Evolutionary conservation across 2,888 invertebrate species (phyloP).

Genomic region (Sipha maydis): DNA sequence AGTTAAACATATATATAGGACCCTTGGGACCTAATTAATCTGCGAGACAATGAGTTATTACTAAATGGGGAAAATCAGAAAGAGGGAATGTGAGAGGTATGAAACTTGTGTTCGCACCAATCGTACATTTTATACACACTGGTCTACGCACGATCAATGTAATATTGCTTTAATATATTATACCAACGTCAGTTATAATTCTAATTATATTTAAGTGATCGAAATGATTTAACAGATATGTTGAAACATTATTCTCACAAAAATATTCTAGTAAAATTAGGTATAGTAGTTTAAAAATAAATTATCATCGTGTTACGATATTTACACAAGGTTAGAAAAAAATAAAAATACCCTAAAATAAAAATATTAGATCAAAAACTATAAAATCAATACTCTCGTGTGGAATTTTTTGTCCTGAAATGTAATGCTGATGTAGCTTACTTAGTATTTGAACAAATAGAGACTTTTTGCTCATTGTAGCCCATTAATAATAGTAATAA

Average conservation of each 20-base stretch:
- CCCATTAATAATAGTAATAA: not conserved
- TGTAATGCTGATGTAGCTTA: too few relatives aligned
- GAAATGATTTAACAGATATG: not conserved
- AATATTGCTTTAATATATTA: not conserved
- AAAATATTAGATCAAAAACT: not conserved
- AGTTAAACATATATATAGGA: slow-evolving; percentile 41
- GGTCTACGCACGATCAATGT: not conserved
- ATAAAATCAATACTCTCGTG: not conserved
- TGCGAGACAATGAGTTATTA: slow-evolving; percentile 26
- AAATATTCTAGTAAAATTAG: not conserved
- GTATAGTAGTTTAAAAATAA: not conserved
- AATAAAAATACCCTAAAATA: too few relatives aligned
- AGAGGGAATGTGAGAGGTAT: not conserved
- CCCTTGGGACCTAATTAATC: slow-evolving; percentile 44
- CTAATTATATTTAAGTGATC: not conserved
- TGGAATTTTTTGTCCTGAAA: not conserved
- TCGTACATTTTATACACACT: not conserved
- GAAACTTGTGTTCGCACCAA: not conserved
- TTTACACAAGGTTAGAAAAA: not conserved
- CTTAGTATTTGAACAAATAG: not conserved
- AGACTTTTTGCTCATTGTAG: not conserved
- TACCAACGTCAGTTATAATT: not conserved
- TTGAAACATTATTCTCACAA: not conserved
- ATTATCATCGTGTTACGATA: not conserved
- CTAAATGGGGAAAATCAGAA: not conserved